phyloP scores from a whole-genome alignment of 92 coral and sea anemone species.

The Heliopora coerulea region DNA sequence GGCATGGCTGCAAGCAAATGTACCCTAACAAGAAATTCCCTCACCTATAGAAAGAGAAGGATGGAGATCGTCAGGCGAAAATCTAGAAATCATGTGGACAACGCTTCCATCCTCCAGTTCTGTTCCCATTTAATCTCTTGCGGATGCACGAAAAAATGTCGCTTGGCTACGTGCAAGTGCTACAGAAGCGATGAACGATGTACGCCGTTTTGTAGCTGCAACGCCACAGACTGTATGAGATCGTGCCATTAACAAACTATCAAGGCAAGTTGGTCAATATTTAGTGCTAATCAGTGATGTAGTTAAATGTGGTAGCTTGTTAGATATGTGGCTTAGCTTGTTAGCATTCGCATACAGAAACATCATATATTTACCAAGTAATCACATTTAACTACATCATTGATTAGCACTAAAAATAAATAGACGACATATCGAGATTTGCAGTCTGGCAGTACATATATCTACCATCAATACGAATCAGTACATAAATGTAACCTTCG shows the following conservation, averaged over 20 bases:
- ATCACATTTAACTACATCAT: too few species aligned
- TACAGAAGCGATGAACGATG: slow-evolving; percentile 13
- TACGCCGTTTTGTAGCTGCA: slow-evolving; percentile 15
- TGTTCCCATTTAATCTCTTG: slow-evolving; percentile 2
- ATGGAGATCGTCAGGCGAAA: slow-evolving; percentile 9
- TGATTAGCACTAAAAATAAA: too few species aligned
- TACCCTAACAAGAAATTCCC: neutral
- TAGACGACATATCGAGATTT: too few species aligned
- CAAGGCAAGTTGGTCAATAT: neutral
- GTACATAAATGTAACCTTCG: too few species aligned
- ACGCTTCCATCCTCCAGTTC: neutral
- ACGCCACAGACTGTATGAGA: slow-evolving; percentile 6
- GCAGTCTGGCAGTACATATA: too few species aligned
- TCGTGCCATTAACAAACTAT: slow-evolving; percentile 5
- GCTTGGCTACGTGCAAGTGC: slow-evolving; percentile 24
- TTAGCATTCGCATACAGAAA: too few species aligned
- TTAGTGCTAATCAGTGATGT: too few species aligned
- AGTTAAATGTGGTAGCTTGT: too few species aligned
- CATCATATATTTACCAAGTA: too few species aligned
- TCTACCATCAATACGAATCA: too few species aligned
- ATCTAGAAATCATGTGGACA: slow-evolving; percentile 12
- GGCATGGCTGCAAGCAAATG: slow-evolving; percentile 7
- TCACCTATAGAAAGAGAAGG: neutral
- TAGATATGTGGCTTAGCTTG: too few species aligned
- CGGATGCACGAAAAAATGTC: slow-evolving; percentile 13